Evolutionary conservation across 1,140 invertebrate species (phyloP), one percentile per base, ranked within the genome.

Genomic region (Bombyx mandarina): DNA sequence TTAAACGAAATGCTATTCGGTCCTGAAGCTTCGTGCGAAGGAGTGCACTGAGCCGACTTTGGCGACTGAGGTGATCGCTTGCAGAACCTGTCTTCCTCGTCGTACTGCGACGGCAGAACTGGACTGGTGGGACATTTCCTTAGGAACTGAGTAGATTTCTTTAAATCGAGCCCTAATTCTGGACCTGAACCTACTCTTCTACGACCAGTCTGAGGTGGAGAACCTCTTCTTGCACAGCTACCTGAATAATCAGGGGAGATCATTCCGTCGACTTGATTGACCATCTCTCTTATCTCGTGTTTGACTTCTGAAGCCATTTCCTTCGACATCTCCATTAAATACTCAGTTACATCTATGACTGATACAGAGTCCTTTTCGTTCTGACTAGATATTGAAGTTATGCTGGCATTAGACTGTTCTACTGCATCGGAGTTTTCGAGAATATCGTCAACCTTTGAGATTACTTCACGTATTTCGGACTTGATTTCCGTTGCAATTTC

Each of bases 271-370:
- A 94, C 93, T 43, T 91, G 91, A 70, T 90, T 94, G 10, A 94
- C 89, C 76, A 90, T 90, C 72, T 93, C 92, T 51, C 93, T 88
- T 55, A 94, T 93, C 74, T 94, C 93, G 10, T 92, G 91, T 74
- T 94, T 94, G 8, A 94, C 91, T 81, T 94, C 93, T 58, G 92
- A 93, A 10, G 93, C 93, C 91, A 94, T 93, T 71, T 93, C 93
- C 68, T 90, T 92, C 0, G 93, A 94, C 66, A 93, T 91, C 65
- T 93, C 93, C 89, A 93, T 93, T 8, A 94, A 77, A 71, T 93
- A 94, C 69, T 94, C 92, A 0, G 93, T 92, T 48, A 94, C 92
- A 67, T 93, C 91, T 67, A 91, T 91, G 0, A 92, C 91, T 8
- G 92, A 93, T 48, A 93, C 91, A 2, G 93, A 93, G 74, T 92